These are phyloP conservation scores for Euzetes globulus DNA, from an alignment of 2,888 invertebrate species.

Conservation along the genomic window DNA sequence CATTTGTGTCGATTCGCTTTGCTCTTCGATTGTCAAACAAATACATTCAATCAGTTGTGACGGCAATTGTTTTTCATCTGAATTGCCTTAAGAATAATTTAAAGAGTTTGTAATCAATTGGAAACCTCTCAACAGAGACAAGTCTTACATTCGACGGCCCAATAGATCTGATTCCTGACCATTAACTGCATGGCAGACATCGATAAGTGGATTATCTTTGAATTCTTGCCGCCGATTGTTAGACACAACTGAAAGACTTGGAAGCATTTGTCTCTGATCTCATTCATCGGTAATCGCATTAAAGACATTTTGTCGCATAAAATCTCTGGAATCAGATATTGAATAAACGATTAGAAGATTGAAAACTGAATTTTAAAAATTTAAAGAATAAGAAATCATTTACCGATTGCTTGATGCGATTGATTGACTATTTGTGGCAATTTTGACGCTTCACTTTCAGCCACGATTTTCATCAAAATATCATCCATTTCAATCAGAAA, in stretches of 20 bases:
- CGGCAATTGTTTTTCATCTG: conserved; percentile 13
- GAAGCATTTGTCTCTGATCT: conserved; percentile 20
- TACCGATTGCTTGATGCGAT: conserved; percentile 15
- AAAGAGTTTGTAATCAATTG: background rate
- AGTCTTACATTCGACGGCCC: background rate
- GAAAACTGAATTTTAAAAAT: background rate
- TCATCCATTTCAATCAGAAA: background rate
- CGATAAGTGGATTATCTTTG: background rate
- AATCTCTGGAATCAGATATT: conserved; percentile 10
- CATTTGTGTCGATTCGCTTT: conserved; percentile 21
- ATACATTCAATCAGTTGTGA: conserved; percentile 20
- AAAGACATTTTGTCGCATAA: conserved; percentile 20
- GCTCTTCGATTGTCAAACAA: background rate
- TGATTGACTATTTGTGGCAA: background rate
- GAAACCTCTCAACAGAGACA: background rate
- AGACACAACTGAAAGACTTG: conserved; percentile 8
- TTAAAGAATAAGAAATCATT: background rate
- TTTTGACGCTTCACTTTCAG: background rate
- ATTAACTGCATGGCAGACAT: background rate
- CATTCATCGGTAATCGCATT: conserved; percentile 1
- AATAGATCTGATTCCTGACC: conserved; percentile 20
- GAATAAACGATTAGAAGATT: background rate
- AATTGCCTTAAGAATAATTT: background rate
- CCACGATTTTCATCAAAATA: background rate
- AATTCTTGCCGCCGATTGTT: background rate